Evolutionary conservation across 2,113 vertebrate genomes (phyloP), one percentile per base, ranked within the genome.

Genomic region (Apodemus speciosus): DNA sequence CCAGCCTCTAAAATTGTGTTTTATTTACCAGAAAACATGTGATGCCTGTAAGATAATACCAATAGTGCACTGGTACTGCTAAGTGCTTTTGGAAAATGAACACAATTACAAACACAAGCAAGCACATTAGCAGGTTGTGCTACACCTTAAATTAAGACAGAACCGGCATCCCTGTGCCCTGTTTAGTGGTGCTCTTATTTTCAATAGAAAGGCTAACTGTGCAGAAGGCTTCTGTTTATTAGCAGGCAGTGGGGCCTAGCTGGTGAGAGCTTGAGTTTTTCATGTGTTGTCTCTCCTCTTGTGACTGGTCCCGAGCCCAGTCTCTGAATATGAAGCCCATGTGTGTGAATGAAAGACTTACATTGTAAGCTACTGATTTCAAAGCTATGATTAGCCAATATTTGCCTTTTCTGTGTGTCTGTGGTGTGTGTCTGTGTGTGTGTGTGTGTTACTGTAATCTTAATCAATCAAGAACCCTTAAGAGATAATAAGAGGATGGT

Each of bases 391-490:
- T 86, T 71, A 92, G 81, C 38, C 40, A 51, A 49, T 32, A 58
- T 40, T 93, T 89, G 71, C 81, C 46, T 23, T 88, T 89, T 87
- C 14, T 69, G 27, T 77, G 46, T 75, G 16, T 71, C 16, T 23
- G 69, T 72, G 69, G 66, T n/a, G 6, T n/a, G 32, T 68, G 35
- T n/a, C 13, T n/a, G 66, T n/a, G 35, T 18, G 14, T 68, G 15
- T 69, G 35, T 69, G 35, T 69, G 35, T 69, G n/a, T 38, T 16
- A 38, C n/a, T 38, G 18, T 8, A 21, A 71, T 43, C 1, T 60
- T 68, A 90, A 92, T 94, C 85, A 79, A 88, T 95, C 13, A 72
- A 9, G 7, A 58, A 68, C 53, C 79, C 73, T 90, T 58, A 83
- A 84, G 86, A 40, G 58, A 21, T 56, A 58, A 21, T 56, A 76